Base-by-base conservation (phyloP, 2,113 vertebrate species). In the Corythoichthys intestinalis region DNA sequence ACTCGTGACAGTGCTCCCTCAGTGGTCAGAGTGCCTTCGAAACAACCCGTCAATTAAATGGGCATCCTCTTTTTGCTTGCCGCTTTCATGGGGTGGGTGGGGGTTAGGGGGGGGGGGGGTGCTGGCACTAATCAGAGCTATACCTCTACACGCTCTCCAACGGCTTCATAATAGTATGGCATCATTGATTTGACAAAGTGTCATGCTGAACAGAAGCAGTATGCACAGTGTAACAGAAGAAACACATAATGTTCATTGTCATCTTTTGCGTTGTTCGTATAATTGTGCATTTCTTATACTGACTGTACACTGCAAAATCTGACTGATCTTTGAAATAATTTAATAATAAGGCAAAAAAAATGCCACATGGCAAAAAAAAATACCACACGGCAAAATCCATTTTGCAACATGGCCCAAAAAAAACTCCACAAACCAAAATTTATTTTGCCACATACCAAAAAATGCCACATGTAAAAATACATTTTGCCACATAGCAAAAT, bases 111-210 rank as follows among this genome's bases (percentile, higher is more conserved):
- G 47, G 69, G 72, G 72, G 72, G 70, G 50, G 15, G 41, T 67
- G 73, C 75, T 70, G 72, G 70, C 80, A 54, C 59, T 65, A 65
- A 66, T 71, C 60, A 67, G 54, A 69, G 71, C 46, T 52, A 28
- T 70, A 67, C 48, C 58, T 75, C 59, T 53, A 38, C 9, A 11
- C 13, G 15, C 72, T 80, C 76, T 69, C 77, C 61, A 10, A 78
- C 70, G 75, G 78, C 64, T 75, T 90, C 75, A 77, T 87, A 85
- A 84, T 59, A 11, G 58, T 69, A 61, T 34, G 39, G 73, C 13
- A 63, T 65, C 66, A 83, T 77, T 52, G 66, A 86, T 80, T 65
- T 44, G 48, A 57, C 59, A 65, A 65, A 52, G 15, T 65, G 58
- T 50, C 50, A 37, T 14, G 0, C 59, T 67, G 12, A 28, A 34